A percentile compares a stretch with the other conserved stretches of the same genome.
These are phyloP conservation scores for Antennarius striatus DNA, from an alignment of 2,113 vertebrate genomes.

Conservation along the genomic window DNA sequence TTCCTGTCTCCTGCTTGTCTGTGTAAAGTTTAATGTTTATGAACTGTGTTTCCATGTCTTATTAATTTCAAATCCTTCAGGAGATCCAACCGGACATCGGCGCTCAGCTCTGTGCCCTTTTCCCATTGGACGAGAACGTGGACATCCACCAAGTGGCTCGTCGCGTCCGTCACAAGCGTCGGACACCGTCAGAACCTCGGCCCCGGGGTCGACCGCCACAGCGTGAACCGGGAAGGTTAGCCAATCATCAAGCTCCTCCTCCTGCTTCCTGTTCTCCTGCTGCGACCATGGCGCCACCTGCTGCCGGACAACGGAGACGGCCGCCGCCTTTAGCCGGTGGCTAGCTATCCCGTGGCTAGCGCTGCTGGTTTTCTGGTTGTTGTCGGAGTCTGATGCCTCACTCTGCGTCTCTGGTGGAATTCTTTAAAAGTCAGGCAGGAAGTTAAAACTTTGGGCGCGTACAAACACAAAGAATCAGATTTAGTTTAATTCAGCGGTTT, in stretches of 20 bases:
- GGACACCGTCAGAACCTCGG: constrained; percentile 90
- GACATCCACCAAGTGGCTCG: constrained; percentile 97
- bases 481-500: background rate
- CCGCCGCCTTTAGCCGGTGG: constrained; percentile 37
- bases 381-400: constrained; percentile 24
- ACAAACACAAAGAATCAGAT: background rate
- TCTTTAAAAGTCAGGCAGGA: constrained; percentile 46
- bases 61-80: constrained; percentile 67
- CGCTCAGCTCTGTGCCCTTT: constrained; percentile 94
- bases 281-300: constrained; percentile 48
- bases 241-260: constrained; percentile 83
- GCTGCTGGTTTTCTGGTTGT: constrained; percentile 41
- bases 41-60: background rate
- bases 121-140: constrained; percentile 96
- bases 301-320: constrained; percentile 56
- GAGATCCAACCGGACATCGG: constrained; percentile 96
- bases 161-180: constrained; percentile 91
- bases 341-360: constrained; percentile 35
- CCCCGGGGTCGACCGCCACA: constrained; percentile 88
- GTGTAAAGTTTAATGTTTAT: background rate
- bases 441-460: background rate
- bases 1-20: too few species aligned
- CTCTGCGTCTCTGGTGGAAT: constrained; percentile 25
- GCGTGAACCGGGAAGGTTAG: constrained; percentile 99
- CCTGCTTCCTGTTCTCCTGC: constrained; percentile 60